Evolutionary conservation across 2,888 invertebrate genomes (phyloP).

Genomic region (Cetonia aurata): DNA sequence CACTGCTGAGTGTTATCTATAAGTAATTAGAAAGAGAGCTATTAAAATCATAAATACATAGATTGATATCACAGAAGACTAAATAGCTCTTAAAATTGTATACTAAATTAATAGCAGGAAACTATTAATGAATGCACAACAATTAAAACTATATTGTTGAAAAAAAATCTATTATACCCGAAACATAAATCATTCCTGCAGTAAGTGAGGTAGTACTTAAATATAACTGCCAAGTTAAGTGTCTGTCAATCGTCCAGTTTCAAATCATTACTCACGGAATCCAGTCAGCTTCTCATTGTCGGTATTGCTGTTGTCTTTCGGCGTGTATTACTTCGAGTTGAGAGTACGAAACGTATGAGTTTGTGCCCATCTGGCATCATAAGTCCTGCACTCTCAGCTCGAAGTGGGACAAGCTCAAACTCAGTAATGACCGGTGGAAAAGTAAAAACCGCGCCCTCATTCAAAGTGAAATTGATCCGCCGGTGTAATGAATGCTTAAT

Average conservation of each 20-base stretch:
- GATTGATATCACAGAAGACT: neutral
- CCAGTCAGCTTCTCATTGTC: constrained; percentile 20
- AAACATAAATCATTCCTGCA: constrained; percentile 46
- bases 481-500: neutral
- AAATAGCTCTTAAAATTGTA: constrained; percentile 4
- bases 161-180: constrained; percentile 47
- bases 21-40: too few relatives aligned
- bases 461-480: too few relatives aligned
- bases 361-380: too few relatives aligned
- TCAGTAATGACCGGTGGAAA: neutral
- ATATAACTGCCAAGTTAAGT: constrained; percentile 47
- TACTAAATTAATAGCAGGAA: constrained; percentile 33
- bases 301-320: neutral
- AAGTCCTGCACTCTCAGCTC: too few relatives aligned
- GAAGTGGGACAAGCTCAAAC: neutral
- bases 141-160: constrained; percentile 43
- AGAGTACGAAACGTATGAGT: too few relatives aligned
- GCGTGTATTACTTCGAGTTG: too few relatives aligned
- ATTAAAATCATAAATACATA: neutral
- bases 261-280: constrained; percentile 46
- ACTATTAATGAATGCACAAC: constrained; percentile 41
- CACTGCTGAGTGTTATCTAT: too few relatives aligned
- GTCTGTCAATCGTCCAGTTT: constrained; percentile 46
- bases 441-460: too few relatives aligned
- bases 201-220: constrained; percentile 48